Evolutionary conservation across 1,140 invertebrate genomes (phyloP).

Genomic region (Formica exsecta): DNA sequence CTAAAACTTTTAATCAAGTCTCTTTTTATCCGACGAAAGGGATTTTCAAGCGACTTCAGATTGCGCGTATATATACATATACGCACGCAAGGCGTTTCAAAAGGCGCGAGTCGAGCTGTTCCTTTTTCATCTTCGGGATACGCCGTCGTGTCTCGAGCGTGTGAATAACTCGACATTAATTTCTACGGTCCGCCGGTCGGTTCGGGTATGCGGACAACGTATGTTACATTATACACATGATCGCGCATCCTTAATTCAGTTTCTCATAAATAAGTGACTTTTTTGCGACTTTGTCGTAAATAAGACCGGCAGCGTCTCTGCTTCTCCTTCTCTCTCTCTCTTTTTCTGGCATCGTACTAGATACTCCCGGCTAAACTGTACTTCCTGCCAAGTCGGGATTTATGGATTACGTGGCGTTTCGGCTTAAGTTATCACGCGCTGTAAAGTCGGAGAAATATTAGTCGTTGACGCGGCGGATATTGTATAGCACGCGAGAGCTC

Average conservation of each 20-base stretch:
- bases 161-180: constrained; percentile 65
- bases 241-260: constrained; percentile 61
- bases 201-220: constrained; percentile 35
- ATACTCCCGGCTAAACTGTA: constrained; percentile 59
- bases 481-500: constrained; percentile 27
- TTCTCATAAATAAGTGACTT: constrained; percentile 62
- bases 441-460: constrained; percentile 65
- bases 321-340: neutral
- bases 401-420: constrained; percentile 63
- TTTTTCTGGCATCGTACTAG: constrained; percentile 29
- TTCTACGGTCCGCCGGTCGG: constrained; percentile 45
- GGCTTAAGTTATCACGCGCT: constrained; percentile 63
- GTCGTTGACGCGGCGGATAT: constrained; percentile 57
- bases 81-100: constrained; percentile 26
- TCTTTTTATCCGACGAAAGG: constrained; percentile 39
- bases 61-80: constrained; percentile 17
- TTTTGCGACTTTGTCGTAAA: constrained; percentile 57
- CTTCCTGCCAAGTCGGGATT: constrained; percentile 64
- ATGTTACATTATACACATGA: constrained; percentile 53
- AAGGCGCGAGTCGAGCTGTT: constrained; percentile 40
- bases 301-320: constrained; percentile 42
- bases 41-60: constrained; percentile 53
- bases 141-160: constrained; percentile 37
- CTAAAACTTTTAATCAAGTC: constrained; percentile 62
- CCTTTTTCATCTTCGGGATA: constrained; percentile 47